Conservation (phyloP, 2,113 vertebrate genomes). For the Misgurnus mizolepis region DNA sequence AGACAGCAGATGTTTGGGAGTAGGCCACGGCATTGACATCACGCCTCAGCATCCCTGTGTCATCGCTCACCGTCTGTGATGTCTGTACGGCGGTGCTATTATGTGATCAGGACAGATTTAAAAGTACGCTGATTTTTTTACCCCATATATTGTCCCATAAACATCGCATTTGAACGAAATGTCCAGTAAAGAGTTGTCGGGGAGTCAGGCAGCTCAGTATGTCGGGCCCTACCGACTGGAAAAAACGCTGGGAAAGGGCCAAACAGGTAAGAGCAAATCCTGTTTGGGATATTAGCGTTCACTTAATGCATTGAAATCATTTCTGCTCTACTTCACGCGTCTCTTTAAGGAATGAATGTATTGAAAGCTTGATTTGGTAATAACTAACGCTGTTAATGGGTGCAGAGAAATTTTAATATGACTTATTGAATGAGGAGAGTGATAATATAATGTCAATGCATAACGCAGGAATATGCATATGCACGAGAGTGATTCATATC, state of each 20-base stretch:
- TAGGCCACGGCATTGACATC: slow-evolving; percentile 68
- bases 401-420: not conserved
- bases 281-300: slow-evolving; percentile 6
- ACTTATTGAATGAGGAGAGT: not conserved
- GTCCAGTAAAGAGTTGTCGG: slow-evolving; percentile 77
- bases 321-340: slow-evolving; percentile 9
- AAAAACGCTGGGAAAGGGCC: slow-evolving; percentile 80
- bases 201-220: slow-evolving; percentile 76
- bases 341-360: slow-evolving; percentile 3
- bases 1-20: slow-evolving; percentile 67
- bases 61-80: slow-evolving; percentile 62
- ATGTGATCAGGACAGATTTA: slow-evolving; percentile 61
- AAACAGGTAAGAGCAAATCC: slow-evolving; percentile 72
- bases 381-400: not conserved
- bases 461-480: not conserved
- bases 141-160: slow-evolving; percentile 12
- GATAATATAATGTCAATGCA: not conserved
- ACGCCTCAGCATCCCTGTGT: slow-evolving; percentile 56
- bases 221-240: slow-evolving; percentile 80
- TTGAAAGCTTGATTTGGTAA: not conserved
- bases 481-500: not conserved
- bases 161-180: slow-evolving; percentile 59
- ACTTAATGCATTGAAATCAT: not conserved
- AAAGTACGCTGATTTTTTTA: slow-evolving; percentile 54
- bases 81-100: slow-evolving; percentile 60